These are phyloP conservation scores for Pelvicachromis taeniatus DNA, from an alignment of 2,113 vertebrate species.

Conservation along the genomic window DNA sequence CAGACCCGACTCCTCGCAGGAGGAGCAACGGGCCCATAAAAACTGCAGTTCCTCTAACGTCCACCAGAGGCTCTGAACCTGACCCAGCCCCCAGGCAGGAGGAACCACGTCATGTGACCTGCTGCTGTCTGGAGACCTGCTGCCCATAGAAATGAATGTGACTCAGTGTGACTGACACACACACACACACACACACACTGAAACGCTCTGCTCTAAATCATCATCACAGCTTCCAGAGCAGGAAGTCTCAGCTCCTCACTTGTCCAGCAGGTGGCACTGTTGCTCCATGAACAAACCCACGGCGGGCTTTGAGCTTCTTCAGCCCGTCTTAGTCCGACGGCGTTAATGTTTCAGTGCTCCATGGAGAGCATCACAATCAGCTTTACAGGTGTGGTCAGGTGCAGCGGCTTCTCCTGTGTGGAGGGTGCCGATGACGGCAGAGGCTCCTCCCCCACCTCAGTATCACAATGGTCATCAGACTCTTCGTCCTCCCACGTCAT, in stretches of 20 bases:
- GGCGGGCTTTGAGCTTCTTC: not conserved
- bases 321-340: not conserved
- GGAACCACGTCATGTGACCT: not conserved
- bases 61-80: not conserved
- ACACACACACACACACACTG: no score
- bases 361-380: not conserved
- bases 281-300: not conserved
- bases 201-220: not conserved
- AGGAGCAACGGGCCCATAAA: not conserved
- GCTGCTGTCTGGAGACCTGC: not conserved
- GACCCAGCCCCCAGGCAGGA: not conserved
- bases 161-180: not conserved
- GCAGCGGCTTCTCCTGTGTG: not conserved
- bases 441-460: not conserved
- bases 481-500: not conserved
- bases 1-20: no score
- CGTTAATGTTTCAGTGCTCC: not conserved
- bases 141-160: not conserved
- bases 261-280: not conserved
- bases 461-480: not conserved
- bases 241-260: no score
- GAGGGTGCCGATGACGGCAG: not conserved
- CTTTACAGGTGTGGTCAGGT: not conserved
- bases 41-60: not conserved
- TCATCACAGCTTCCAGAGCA: no score